These are phyloP conservation scores for Baccha elongata DNA, from an alignment of 2,888 invertebrate genomes.

Conservation along the genomic window DNA sequence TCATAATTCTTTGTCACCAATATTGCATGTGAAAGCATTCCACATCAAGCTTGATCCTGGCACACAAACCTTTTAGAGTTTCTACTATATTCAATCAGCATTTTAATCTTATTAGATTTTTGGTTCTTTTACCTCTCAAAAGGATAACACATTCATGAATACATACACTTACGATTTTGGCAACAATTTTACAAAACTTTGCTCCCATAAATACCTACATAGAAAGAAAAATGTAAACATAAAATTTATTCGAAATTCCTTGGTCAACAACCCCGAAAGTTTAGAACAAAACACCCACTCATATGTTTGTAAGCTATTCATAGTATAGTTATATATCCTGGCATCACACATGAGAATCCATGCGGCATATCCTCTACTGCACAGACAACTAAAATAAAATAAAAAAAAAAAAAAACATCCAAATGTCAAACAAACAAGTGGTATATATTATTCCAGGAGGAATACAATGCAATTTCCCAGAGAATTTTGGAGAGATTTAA, in stretches of 20 bases:
- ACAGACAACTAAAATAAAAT: background rate
- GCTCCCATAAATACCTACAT: no score
- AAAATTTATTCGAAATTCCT: slow-evolving; percentile 56
- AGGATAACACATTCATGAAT: slow-evolving; percentile 34
- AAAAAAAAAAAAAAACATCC: slow-evolving; percentile 22
- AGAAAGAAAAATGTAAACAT: slow-evolving; percentile 4
- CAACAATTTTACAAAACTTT: slow-evolving; percentile 48
- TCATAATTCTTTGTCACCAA: no score
- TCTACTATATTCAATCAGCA: no score
- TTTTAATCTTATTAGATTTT: no score
- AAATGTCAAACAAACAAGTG: slow-evolving; percentile 47
- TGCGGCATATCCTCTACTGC: slow-evolving; percentile 56
- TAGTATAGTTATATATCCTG: slow-evolving; percentile 9
- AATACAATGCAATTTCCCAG: slow-evolving; percentile 64
- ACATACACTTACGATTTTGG: slow-evolving; percentile 49
- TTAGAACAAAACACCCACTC: slow-evolving; percentile 66
- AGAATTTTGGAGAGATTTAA: slow-evolving; percentile 68
- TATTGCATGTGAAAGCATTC: no score
- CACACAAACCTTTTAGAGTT: no score
- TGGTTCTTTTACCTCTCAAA: no score
- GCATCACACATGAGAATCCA: slow-evolving; percentile 43
- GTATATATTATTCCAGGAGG: slow-evolving; percentile 32
- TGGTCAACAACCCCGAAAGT: slow-evolving; percentile 40
- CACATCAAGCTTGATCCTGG: no score
- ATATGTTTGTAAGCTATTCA: slow-evolving; percentile 3